Evolutionary conservation across 2,888 invertebrate species (phyloP), one percentile per base, ranked within the genome.

Genomic region (Mythimna albipuncta): DNA sequence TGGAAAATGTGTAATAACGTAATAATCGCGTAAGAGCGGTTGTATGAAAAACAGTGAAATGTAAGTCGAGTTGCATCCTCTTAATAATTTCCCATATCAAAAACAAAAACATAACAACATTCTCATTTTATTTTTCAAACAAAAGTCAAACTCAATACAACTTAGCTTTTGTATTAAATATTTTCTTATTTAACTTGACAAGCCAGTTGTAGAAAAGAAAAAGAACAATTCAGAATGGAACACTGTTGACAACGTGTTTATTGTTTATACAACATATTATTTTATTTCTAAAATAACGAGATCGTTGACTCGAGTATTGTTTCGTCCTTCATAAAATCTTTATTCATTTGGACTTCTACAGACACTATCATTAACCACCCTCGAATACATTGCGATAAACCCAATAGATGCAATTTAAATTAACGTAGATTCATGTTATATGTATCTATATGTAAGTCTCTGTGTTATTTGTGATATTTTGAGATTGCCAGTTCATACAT

Each of bases 141-240:
- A 52, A 64, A 47, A 47, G 47, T 44, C 11, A 7, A 67, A 59
- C 59, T 41, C 32, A 50, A 57, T 41, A 26, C 9, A 50, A 55
- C 13, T 41, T 6, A 54, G 50, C 54, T 79, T 69, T 66, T 16
- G 47, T 32, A 47, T 70, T 47, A 38, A 70, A 35, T 47, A 47
- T 66, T 57, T 69, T 80, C 21, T 71, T 26, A 62, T 75, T 80
- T n/a, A 70, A 38, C 79, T 38, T 19, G 62, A 75, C 59, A 57
- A 35, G 41, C 26, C 41, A 47, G 77, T 77, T 68, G 32, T 32
- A 62, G 61, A 75, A 54, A 58, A 71, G 26, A 68, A 68, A 62
- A 64, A 64, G 7, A 65, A 62, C 52, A 19, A 55, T 64, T 67
- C 57, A 21, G 26, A 61, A 19, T 35, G 7, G 52, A 64, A 58